A percentile compares a stretch with the other conserved stretches of the same genome.
Conservation (phyloP, 1,140 invertebrate species). For the Helicoverpa zea region DNA sequence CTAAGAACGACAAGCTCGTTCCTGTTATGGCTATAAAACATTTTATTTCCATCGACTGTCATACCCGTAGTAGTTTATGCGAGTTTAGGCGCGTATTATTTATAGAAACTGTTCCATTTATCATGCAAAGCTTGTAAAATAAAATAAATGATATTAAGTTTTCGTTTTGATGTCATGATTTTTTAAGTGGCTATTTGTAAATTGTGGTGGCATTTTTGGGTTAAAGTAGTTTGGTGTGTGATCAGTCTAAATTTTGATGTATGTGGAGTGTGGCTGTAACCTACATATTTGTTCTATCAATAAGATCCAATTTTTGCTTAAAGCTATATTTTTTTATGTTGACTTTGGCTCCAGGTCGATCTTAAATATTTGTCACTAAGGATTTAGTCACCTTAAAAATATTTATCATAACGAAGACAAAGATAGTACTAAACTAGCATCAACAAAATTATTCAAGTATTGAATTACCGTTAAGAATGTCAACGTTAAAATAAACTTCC, state of each 20-base stretch:
- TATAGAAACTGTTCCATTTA: conserved; percentile 38
- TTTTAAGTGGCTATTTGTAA: conserved; percentile 18
- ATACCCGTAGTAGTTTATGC: conserved; percentile 45
- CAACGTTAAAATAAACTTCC: background rate
- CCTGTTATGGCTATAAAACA: conserved; percentile 46
- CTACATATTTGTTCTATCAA: too few relatives aligned
- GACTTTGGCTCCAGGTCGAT: too few relatives aligned
- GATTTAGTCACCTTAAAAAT: too few relatives aligned
- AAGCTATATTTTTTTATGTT: background rate
- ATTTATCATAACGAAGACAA: too few relatives aligned
- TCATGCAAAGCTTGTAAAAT: conserved; percentile 41
- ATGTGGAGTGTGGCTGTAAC: too few relatives aligned
- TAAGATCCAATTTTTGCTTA: background rate
- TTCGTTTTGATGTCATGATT: conserved; percentile 12
- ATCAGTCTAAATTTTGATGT: too few relatives aligned
- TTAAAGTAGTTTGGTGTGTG: background rate
- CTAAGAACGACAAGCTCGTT: conserved; percentile 32
- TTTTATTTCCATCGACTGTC: conserved; percentile 47
- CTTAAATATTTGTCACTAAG: too few relatives aligned
- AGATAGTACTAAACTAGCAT: too few relatives aligned
- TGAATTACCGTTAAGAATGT: too few relatives aligned
- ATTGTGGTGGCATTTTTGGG: background rate
- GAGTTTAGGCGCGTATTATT: conserved; percentile 44
- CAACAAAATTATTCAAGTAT: too few relatives aligned
- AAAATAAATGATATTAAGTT: conserved; percentile 35